phyloP scores from a whole-genome alignment of 2,797 vertebrate species.

The Neomorphus geoffroyi region DNA sequence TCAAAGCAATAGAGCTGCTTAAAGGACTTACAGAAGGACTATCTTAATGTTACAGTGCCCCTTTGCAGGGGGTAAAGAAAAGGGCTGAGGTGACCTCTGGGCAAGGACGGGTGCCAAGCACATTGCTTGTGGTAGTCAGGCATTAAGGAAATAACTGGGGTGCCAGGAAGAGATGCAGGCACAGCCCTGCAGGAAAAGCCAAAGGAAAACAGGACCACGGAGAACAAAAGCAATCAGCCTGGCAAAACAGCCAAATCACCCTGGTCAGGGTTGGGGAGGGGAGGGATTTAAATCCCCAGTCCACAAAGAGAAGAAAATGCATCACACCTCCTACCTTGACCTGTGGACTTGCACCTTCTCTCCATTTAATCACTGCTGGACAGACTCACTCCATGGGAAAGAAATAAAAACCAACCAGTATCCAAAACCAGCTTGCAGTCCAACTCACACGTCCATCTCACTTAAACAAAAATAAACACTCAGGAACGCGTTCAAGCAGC shows the following conservation, averaged over 20 bases:
- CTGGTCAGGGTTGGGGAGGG: too few species aligned
- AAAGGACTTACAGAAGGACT: not conserved
- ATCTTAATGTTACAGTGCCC: not conserved
- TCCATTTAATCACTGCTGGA: not conserved
- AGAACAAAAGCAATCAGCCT: not conserved
- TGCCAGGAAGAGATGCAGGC: not conserved
- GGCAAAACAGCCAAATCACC: not conserved
- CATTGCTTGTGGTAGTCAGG: too few species aligned
- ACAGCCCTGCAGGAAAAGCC: not conserved
- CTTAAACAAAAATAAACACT: not conserved
- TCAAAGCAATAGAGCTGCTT: not conserved
- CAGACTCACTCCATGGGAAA: not conserved
- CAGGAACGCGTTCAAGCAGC: not conserved
- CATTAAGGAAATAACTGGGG: not conserved
- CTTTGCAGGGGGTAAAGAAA: not conserved
- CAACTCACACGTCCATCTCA: accelerated
- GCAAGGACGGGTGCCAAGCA: not conserved
- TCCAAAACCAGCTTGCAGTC: not conserved
- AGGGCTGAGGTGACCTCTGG: not conserved
- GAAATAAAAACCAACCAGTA: not conserved
- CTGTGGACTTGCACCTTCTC: not conserved
- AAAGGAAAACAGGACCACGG: not conserved
- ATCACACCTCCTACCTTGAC: not conserved
- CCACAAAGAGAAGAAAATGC: not conserved
- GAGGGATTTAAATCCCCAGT: not conserved